A percentile compares a stretch with the other conserved stretches of the same genome.
Evolutionary conservation across 2,113 vertebrate genomes (phyloP).

Genomic region (Girardinichthys multiradiatus): DNA sequence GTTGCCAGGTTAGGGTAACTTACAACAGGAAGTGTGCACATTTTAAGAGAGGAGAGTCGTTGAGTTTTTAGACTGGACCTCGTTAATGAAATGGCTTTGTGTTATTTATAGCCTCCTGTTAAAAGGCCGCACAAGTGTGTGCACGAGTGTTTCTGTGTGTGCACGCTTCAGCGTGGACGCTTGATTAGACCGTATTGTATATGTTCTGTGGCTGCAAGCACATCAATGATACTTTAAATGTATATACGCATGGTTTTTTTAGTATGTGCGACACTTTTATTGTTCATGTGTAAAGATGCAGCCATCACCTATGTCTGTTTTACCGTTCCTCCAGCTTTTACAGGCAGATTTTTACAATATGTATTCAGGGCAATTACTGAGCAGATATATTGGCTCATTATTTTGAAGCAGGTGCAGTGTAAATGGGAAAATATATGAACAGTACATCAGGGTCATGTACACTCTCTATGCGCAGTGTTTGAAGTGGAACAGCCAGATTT

Average conservation of each 20-base stretch:
- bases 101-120: constrained; percentile 77
- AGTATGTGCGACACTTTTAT: constrained; percentile 46
- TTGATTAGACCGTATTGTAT: constrained; percentile 7
- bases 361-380: constrained; percentile 85
- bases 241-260: neutral
- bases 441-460: constrained; percentile 57
- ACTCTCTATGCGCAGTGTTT: constrained; percentile 53
- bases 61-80: constrained; percentile 62
- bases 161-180: neutral
- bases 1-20: constrained; percentile 62
- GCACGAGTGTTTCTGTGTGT: constrained; percentile 15
- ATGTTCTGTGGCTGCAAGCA: constrained; percentile 7
- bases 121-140: constrained; percentile 65
- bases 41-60: constrained; percentile 59
- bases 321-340: constrained; percentile 74
- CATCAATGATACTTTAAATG: neutral
- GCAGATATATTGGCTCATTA: constrained; percentile 88
- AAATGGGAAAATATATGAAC: constrained; percentile 76
- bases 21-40: constrained; percentile 66
- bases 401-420: constrained; percentile 81
- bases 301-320: constrained; percentile 73
- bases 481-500: constrained; percentile 46
- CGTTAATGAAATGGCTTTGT: constrained; percentile 73
- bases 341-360: constrained; percentile 82
- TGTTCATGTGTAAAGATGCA: constrained; percentile 29